These are phyloP conservation scores for Dendrolimus kikuchii DNA, from an alignment of 1,140 invertebrate species.

Conservation along the genomic window DNA sequence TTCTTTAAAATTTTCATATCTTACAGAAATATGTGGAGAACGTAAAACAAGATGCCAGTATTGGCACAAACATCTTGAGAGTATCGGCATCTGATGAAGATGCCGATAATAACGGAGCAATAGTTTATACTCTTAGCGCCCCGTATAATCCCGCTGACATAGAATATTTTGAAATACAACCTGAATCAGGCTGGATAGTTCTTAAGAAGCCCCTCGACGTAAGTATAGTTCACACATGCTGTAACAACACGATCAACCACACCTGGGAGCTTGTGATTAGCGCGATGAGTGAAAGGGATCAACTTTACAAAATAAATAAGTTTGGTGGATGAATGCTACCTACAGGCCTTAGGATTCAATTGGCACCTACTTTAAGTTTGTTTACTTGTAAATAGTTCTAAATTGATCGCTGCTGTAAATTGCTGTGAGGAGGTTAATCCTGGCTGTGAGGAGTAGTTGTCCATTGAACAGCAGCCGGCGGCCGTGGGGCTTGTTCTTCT, in stretches of 20 bases:
- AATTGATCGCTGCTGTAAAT: constrained; percentile 67
- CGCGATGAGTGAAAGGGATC: constrained; percentile 64
- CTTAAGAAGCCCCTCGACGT: constrained; percentile 95
- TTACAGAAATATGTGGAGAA: constrained; percentile 96
- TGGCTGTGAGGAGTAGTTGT: constrained; percentile 71
- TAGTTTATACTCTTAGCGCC: constrained; percentile 91
- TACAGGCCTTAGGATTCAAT: constrained; percentile 71
- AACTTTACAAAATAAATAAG: constrained; percentile 57
- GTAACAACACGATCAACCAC: constrained; percentile 9
- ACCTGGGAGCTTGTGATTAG: constrained; percentile 41
- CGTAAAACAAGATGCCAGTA: constrained; percentile 96
- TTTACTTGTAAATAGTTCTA: constrained; percentile 70
- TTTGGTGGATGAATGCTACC: constrained; percentile 73
- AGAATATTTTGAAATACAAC: constrained; percentile 96
- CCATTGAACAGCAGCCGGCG: constrained; percentile 57
- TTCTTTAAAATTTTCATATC: constrained; percentile 24
- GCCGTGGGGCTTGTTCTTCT: constrained; percentile 63
- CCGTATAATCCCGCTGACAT: constrained; percentile 88
- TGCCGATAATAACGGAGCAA: constrained; percentile 96
- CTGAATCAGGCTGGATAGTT: constrained; percentile 96
- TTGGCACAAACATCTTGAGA: constrained; percentile 93
- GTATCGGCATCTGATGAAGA: constrained; percentile 96
- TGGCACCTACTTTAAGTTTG: constrained; percentile 64
- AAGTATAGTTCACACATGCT: constrained; percentile 75
- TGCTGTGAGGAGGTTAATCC: constrained; percentile 66